Evolutionary conservation across 2,797 vertebrate genomes (phyloP).

Genomic region (Semotilus atromaculatus): DNA sequence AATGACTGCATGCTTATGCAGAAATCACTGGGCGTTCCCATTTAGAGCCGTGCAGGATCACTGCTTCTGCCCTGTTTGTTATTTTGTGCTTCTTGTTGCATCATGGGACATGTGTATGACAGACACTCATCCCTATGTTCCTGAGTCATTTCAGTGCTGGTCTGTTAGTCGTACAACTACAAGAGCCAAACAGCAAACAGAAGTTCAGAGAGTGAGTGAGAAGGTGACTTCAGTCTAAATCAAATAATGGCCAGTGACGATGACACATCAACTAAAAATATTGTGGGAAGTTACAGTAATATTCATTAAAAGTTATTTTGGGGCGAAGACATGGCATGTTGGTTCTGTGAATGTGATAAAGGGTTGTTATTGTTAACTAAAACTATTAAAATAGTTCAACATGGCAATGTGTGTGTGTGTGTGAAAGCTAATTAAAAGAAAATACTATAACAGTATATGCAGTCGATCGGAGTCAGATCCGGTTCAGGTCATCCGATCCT

Average conservation of each 20-base stretch:
- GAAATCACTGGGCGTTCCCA: neutral
- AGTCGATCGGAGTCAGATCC: no score
- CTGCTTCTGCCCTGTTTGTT: neutral
- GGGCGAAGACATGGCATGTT: neutral
- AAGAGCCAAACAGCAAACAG: neutral
- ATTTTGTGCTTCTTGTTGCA: slow-evolving; percentile 32
- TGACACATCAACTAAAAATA: neutral
- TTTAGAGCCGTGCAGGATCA: neutral
- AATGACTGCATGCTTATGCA: slow-evolving; percentile 1
- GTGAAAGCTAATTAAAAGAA: no score
- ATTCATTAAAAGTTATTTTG: slow-evolving; percentile 11
- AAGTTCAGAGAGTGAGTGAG: neutral
- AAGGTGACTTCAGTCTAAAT: neutral
- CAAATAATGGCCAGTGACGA: neutral
- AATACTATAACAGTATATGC: no score
- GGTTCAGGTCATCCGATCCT: neutral
- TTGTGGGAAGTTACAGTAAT: neutral
- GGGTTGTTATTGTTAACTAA: neutral
- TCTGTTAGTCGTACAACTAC: slow-evolving; percentile 36
- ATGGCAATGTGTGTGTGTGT: no score
- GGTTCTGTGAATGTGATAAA: neutral
- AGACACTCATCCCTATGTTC: slow-evolving; percentile 66
- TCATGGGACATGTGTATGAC: slow-evolving; percentile 65
- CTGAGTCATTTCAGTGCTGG: slow-evolving; percentile 46
- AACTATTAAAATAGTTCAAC: neutral